These are phyloP conservation scores for Peromyscus maniculatus DNA, from an alignment of 2,113 vertebrate species.

Conservation along the genomic window DNA sequence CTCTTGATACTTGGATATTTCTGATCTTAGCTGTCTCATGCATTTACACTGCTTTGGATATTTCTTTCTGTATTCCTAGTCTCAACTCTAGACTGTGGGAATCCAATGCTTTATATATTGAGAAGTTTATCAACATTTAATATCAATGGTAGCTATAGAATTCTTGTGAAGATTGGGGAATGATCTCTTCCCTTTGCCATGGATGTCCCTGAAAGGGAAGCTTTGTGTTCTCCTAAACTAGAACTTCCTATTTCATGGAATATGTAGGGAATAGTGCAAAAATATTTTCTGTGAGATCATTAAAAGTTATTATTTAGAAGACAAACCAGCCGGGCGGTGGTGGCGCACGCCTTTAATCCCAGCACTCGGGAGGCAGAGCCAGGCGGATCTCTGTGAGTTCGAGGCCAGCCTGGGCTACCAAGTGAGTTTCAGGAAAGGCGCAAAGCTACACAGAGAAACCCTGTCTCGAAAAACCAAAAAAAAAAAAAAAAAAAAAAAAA, in stretches of 20 bases:
- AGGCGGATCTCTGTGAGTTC: too few species aligned
- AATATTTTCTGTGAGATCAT: background rate
- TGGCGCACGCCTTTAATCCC: too few species aligned
- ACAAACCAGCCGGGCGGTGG: too few species aligned
- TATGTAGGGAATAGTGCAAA: background rate
- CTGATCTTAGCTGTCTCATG: background rate
- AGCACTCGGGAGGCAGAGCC: too few species aligned
- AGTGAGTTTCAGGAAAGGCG: too few species aligned
- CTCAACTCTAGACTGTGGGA: background rate
- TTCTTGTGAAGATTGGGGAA: background rate
- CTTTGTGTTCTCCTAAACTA: background rate
- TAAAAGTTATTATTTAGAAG: constrained; percentile 52
- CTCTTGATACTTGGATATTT: background rate
- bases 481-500: too few species aligned
- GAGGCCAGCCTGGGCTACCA: too few species aligned
- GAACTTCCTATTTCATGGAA: background rate
- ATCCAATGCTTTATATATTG: background rate
- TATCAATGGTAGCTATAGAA: background rate
- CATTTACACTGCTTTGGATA: background rate
- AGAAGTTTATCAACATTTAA: background rate
- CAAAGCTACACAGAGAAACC: too few species aligned
- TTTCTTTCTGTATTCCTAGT: background rate
- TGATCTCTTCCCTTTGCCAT: background rate
- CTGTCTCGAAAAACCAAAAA: too few species aligned
- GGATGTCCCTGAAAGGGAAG: background rate